Percentiles rank a stretch among this genome's conserved stretches.
Conservation (phyloP, 2,797 vertebrate genomes). For the Babyrousa celebensis region DNA sequence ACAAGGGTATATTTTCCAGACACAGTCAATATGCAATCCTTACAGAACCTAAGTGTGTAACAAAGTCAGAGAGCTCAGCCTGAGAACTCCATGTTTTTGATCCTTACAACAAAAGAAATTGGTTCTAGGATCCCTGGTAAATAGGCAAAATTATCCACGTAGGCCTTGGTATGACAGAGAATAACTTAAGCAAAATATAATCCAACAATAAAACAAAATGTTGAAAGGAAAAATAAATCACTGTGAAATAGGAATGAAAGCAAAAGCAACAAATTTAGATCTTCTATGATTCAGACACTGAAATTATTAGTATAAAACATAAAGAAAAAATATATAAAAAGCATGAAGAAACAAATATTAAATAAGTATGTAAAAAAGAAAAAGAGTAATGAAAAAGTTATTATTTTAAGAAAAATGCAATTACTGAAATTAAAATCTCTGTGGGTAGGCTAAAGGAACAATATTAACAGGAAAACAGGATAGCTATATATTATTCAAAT, state of each 20-base stretch:
- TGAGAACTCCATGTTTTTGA: neutral
- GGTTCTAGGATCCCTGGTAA: neutral
- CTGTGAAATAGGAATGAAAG: neutral
- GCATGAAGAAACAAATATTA: conserved; percentile 20
- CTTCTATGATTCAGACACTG: neutral
- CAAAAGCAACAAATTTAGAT: conserved; percentile 7
- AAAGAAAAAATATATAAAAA: neutral
- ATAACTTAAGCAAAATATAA: conserved; percentile 30
- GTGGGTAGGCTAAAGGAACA: neutral
- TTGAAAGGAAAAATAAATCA: neutral
- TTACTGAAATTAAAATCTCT: conserved; percentile 49
- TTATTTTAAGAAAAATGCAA: neutral
- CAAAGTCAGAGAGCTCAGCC: conserved; percentile 3
- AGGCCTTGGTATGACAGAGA: neutral
- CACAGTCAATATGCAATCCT: neutral
- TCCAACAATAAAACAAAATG: neutral
- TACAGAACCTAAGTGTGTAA: neutral
- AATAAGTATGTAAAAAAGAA: neutral
- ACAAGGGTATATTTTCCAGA: neutral
- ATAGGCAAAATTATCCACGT: neutral
- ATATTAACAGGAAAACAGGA: neutral
- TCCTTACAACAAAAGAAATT: conserved; percentile 4
- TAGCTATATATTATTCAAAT: neutral
- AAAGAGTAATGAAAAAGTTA: neutral
- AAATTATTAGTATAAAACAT: conserved; percentile 58